phyloP scores from a whole-genome alignment of 1,140 invertebrate genomes.

The Liolophura sinensis region DNA sequence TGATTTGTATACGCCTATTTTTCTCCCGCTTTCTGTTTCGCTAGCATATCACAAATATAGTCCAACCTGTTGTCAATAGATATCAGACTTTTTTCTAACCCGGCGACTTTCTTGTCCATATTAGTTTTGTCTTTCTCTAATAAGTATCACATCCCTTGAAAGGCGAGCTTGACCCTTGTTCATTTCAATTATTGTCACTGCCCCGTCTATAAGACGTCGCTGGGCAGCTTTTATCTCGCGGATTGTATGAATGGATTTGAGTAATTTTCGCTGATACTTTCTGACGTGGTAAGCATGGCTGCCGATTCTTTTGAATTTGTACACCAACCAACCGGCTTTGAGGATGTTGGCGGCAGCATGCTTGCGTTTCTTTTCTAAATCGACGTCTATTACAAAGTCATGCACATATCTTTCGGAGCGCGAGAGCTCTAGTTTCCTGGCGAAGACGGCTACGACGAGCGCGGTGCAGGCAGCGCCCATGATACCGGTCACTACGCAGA shows the following conservation, averaged over 20 bases:
- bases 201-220: slow-evolving; percentile 44
- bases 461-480: slow-evolving; percentile 57
- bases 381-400: slow-evolving; percentile 55
- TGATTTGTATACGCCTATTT: too few relatives aligned
- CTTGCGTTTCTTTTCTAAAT: slow-evolving; percentile 51
- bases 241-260: slow-evolving; percentile 50
- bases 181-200: slow-evolving; percentile 50
- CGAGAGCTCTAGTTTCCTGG: slow-evolving; percentile 54
- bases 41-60: too few relatives aligned
- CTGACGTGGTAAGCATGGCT: slow-evolving; percentile 19
- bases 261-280: slow-evolving; percentile 40
- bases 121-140: too few relatives aligned
- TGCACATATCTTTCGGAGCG: slow-evolving; percentile 57
- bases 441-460: slow-evolving; percentile 57
- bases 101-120: too few relatives aligned
- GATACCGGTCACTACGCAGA: slow-evolving; percentile 56
- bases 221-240: slow-evolving; percentile 51
- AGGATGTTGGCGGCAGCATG: slow-evolving; percentile 55
- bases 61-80: too few relatives aligned
- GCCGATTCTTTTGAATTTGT: slow-evolving; percentile 36
- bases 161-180: slow-evolving; percentile 31
- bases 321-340: slow-evolving; percentile 52
- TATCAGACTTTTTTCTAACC: too few relatives aligned
- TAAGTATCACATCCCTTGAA: too few relatives aligned
- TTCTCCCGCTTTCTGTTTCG: too few relatives aligned